Evolutionary conservation across 53 echinoderm and acorn worm genomes (phyloP).

Genomic region (Paracentrotus lividus): DNA sequence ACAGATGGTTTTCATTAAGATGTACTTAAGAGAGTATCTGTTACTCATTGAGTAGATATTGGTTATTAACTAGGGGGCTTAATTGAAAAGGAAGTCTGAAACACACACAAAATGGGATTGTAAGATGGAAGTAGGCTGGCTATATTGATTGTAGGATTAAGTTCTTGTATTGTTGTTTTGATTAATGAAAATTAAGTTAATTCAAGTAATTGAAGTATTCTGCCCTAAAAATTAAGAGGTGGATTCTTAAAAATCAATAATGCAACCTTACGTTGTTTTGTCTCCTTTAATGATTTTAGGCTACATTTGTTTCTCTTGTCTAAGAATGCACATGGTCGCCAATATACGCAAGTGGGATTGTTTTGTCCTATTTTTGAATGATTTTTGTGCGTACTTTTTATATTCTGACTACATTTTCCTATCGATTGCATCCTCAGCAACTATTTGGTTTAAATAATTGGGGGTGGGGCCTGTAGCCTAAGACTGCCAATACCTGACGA

Average conservation of each 20-base stretch:
- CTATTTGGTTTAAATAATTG: not conserved
- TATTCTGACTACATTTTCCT: not conserved
- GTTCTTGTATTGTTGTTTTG: not conserved
- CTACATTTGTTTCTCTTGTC: too few species aligned
- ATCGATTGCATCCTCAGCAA: not conserved
- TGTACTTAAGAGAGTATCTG: constrained; percentile 27
- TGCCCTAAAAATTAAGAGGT: not conserved
- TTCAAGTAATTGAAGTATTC: not conserved
- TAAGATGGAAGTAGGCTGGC: not conserved
- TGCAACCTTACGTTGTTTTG: too few species aligned
- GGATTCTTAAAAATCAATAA: not conserved
- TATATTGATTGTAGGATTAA: constrained; percentile 1
- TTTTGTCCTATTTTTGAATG: too few species aligned
- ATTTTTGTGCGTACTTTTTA: not conserved
- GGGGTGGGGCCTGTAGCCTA: not conserved
- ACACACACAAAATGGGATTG: not conserved
- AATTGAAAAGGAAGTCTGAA: constrained; percentile 33
- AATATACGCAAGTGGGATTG: too few species aligned
- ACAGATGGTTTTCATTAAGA: constrained; percentile 52
- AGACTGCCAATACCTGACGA: not conserved
- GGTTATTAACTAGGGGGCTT: constrained; percentile 38
- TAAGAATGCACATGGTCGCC: too few species aligned
- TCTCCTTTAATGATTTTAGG: too few species aligned
- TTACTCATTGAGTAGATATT: constrained; percentile 1
- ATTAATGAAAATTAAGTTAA: not conserved